Evolutionary conservation across 2,797 vertebrate species (phyloP).

Genomic region (Phyllotis vaccarum): DNA sequence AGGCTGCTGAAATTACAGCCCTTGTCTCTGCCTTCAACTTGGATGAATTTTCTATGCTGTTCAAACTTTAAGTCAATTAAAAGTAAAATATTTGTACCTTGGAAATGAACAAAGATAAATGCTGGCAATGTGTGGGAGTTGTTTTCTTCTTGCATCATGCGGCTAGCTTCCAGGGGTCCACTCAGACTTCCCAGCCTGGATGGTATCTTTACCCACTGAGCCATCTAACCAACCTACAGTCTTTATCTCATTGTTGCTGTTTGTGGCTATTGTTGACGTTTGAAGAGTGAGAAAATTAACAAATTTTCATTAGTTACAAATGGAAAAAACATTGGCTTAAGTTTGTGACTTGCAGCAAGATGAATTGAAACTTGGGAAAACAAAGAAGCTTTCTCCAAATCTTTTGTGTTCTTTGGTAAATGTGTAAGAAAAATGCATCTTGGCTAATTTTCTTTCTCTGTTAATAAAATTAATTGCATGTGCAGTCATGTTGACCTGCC

Average conservation of each 20-base stretch:
- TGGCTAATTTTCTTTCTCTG: constrained; percentile 8
- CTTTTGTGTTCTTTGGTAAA: constrained; percentile 25
- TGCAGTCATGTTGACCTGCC: neutral
- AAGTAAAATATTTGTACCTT: neutral
- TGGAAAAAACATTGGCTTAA: neutral
- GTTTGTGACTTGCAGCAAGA: constrained; percentile 47
- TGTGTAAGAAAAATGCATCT: neutral
- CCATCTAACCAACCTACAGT: neutral
- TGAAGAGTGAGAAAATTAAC: constrained; percentile 48
- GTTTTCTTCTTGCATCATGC: neutral
- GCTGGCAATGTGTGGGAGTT: neutral
- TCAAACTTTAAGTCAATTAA: neutral
- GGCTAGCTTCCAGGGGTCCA: neutral
- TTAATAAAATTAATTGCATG: constrained; percentile 60
- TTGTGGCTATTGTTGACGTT: constrained; percentile 22
- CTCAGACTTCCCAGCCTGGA: neutral
- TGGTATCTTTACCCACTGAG: neutral
- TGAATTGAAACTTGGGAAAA: constrained; percentile 31
- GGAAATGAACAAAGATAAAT: neutral
- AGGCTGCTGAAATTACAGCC: neutral
- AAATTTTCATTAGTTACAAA: constrained; percentile 36
- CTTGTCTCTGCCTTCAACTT: neutral
- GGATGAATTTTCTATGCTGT: neutral
- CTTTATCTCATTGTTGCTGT: constrained; percentile 31
- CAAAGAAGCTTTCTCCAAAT: neutral